phyloP scores from a whole-genome alignment of 2,888 invertebrate species.

The Aelia acuminata region DNA sequence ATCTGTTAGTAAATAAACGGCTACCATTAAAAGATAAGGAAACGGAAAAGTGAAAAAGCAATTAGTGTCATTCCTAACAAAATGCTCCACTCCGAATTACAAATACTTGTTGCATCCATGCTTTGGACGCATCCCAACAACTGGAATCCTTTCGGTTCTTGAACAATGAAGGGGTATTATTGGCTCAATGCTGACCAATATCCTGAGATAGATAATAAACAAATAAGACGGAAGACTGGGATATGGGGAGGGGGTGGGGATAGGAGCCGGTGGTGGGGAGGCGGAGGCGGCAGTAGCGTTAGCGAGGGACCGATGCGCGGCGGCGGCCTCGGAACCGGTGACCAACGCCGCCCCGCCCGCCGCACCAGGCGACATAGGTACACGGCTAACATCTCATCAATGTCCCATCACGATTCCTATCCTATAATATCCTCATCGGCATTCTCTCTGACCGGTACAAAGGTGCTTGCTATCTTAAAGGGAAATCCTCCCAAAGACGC shows the following conservation, averaged over 20 bases:
- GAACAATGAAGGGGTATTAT: neutral
- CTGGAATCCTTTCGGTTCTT: neutral
- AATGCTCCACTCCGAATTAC: neutral
- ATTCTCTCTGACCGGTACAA: neutral
- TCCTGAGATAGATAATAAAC: conserved; percentile 27
- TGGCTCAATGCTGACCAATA: neutral
- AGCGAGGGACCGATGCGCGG: conserved; percentile 54
- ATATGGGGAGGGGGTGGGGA: neutral
- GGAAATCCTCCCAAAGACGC: neutral
- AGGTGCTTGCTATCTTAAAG: neutral
- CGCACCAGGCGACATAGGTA: conserved; percentile 53
- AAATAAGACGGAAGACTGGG: neutral
- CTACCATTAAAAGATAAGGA: no score
- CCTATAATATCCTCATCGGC: neutral
- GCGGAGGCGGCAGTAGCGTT: conserved; percentile 16
- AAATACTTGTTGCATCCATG: neutral
- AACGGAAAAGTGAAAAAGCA: no score
- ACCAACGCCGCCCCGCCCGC: conserved; percentile 54
- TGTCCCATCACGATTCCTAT: neutral
- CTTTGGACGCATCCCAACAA: neutral
- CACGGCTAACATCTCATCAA: neutral
- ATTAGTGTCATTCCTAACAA: no score
- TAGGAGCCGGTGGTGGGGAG: conserved; percentile 34
- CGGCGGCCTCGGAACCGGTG: conserved; percentile 56
- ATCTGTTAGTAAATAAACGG: no score